phyloP scores from a whole-genome alignment of 2,888 invertebrate genomes.

The Drosophila subquinaria region DNA sequence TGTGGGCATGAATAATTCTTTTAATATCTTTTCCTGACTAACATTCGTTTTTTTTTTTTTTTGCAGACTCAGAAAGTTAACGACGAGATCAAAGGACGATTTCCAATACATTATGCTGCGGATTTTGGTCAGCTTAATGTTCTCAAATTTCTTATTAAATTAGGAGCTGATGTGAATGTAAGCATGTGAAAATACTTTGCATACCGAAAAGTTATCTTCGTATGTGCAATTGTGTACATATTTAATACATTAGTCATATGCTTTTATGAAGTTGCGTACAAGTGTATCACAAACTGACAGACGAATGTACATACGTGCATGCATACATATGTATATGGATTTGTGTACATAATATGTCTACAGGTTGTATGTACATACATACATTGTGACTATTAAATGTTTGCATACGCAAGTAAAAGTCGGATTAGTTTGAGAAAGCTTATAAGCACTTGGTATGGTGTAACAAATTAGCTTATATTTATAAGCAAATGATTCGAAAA shows the following conservation, averaged over 20 bases:
- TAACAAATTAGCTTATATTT: background rate
- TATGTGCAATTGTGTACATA: conserved; percentile 6
- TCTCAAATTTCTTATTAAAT: conserved; percentile 93
- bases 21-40: conserved; percentile 2
- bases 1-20: conserved; percentile 86
- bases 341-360: background rate
- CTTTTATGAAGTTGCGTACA: background rate
- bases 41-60: conserved; percentile 64
- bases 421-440: background rate
- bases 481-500: background rate
- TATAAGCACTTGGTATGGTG: background rate
- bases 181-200: conserved; percentile 77
- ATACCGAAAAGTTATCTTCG: background rate
- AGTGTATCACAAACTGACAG: background rate
- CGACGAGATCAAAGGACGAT: conserved; percentile 94
- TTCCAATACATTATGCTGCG: conserved; percentile 96
- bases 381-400: background rate
- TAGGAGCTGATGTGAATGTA: conserved; percentile 98
- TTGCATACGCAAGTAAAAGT: background rate
- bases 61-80: conserved; percentile 93
- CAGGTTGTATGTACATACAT: background rate
- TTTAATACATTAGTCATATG: conserved; percentile 4
- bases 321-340: background rate
- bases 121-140: conserved; percentile 98
- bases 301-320: too few species aligned